These are phyloP conservation scores for Bolinopsis microptera DNA, from an alignment of 37 sponge, comb jelly and placozoan genomes.

Conservation along the genomic window DNA sequence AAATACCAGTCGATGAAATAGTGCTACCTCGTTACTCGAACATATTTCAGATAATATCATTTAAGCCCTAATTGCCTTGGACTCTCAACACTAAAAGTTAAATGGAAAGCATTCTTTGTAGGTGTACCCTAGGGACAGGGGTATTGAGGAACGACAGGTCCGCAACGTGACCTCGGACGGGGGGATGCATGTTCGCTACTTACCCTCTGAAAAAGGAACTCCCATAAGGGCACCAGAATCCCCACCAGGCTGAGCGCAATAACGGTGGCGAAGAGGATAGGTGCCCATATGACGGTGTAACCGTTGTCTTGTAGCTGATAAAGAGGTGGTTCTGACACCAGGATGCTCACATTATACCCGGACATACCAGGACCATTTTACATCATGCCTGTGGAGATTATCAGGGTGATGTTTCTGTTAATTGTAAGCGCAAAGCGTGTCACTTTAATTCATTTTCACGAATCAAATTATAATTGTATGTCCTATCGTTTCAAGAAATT, in stretches of 20 bases:
- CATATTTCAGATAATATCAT: neutral
- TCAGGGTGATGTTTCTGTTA: neutral
- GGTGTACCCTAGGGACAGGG: neutral
- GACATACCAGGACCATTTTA: no score
- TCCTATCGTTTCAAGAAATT: no score
- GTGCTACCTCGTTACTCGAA: neutral
- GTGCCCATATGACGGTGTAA: constrained; percentile 61
- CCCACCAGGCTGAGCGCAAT: constrained; percentile 65
- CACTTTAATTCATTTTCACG: no score
- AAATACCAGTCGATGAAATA: neutral
- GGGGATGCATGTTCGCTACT: no score
- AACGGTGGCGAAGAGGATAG: constrained; percentile 58
- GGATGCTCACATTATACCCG: neutral
- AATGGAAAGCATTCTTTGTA: neutral
- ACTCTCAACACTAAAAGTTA: neutral
- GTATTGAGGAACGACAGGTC: neutral
- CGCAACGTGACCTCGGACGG: no score
- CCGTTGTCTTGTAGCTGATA: constrained; percentile 44
- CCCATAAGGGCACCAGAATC: constrained; percentile 57
- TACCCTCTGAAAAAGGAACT: constrained; percentile 45
- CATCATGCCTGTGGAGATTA: neutral
- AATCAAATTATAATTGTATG: no score
- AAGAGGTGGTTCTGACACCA: neutral
- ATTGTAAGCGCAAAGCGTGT: no score
- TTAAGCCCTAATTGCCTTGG: neutral